Conservation (phyloP, 1,140 invertebrate species). For the Megalonaias nervosa region DNA sequence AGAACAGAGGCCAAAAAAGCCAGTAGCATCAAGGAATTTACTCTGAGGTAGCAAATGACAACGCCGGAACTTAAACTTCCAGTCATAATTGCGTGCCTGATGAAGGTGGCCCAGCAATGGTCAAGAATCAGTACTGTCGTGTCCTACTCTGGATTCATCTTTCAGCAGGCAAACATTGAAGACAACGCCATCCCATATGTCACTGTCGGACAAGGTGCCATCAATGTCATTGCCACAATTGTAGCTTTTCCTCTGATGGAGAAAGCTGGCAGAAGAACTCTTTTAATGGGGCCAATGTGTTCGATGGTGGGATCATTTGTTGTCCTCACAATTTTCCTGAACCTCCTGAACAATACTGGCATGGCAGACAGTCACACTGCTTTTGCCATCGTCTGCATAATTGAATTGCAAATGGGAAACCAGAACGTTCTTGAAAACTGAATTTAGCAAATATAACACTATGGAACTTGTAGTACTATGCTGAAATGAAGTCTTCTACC, state of each 20-base stretch:
- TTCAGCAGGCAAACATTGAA: conserved; percentile 64
- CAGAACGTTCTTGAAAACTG: too few species aligned
- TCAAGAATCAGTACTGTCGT: conserved; percentile 77
- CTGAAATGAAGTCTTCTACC: too few species aligned
- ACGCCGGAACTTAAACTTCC: conserved; percentile 60
- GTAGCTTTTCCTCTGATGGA: conserved; percentile 77
- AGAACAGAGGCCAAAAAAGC: conserved; percentile 52
- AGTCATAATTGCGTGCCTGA: conserved; percentile 59
- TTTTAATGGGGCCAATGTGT: conserved; percentile 83
- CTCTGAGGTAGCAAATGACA: conserved; percentile 60
- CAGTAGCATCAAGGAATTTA: conserved; percentile 47
- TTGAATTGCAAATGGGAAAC: conserved; percentile 40
- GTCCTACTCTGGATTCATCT: conserved; percentile 89
- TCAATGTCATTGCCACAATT: conserved; percentile 31
- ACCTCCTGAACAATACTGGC: conserved; percentile 75
- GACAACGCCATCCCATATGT: conserved; percentile 30
- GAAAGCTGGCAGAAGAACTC: conserved; percentile 84
- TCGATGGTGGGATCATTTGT: conserved; percentile 92
- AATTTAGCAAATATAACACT: too few species aligned
- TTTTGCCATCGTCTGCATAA: conserved; percentile 90
- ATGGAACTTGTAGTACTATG: too few species aligned
- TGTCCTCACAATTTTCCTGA: conserved; percentile 91
- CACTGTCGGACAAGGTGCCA: conserved; percentile 28
- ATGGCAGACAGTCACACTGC: conserved; percentile 74
- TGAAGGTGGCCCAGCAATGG: conserved; percentile 67